Evolutionary conservation across 2,888 invertebrate species (phyloP), one percentile per base, ranked within the genome.

Genomic region (Trachelus iudaicus): DNA sequence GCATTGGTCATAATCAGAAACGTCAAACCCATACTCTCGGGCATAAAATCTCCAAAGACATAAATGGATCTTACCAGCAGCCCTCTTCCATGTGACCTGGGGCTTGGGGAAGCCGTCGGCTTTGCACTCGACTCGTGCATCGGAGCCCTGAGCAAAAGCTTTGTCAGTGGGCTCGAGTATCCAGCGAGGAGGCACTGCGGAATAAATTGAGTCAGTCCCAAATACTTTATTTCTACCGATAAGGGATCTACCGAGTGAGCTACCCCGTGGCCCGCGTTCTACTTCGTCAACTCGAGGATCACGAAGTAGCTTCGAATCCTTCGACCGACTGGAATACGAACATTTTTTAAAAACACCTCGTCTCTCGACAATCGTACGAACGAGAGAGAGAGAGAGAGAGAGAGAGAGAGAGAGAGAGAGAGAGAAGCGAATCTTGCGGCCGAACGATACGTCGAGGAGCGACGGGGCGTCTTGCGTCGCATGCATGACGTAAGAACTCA

Each of bases 71-170:
- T 90, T 94, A 97, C 98, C 98, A 93, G 97, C 97, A 91, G 98
- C 98, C 94, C 97, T 96, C 93, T 98, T 98, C 98, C 98, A 98
- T 85, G 97, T 97, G 75, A 98, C 97, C 90, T 96, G 95, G 84
- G 98, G 98, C 94, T 97, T 97, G 81, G 98, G 98, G 93, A 98
- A 98, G 88, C 98, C 98, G 93, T 98, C 98, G 92, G 98, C 97
- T 94, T 98, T 98, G 92, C 98, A 98, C 94, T 98, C 98, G 88
- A 98, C 96, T 91, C 97, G 96, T 85, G 97, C 97, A 92, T 97
- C 97, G 86, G 97, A 97, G 85, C 98, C 97, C 93, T 98, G 97
- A 84, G 98, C 97, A 93, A 98, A 98, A 88, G 98, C 97, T 93
- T 97, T 97, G 92, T 98, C 98, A 89, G 97, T 97, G 77, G 98